These are phyloP conservation scores for Quadriops clusia DNA, from an alignment of 2,888 invertebrate genomes.

Conservation along the genomic window DNA sequence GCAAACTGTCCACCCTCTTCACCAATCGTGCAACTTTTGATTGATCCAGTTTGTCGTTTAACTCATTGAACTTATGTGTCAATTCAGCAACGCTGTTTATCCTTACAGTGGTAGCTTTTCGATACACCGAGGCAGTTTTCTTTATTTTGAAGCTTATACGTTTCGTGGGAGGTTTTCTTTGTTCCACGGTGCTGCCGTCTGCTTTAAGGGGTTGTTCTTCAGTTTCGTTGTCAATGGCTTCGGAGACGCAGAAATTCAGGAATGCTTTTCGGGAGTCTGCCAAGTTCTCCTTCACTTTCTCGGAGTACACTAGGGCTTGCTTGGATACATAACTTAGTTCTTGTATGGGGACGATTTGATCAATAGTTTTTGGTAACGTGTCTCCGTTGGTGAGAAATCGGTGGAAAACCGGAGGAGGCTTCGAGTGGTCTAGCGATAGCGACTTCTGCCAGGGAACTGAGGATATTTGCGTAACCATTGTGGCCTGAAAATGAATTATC, in stretches of 20 bases:
- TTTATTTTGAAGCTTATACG: constrained; percentile 52
- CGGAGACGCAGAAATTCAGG: constrained; percentile 17
- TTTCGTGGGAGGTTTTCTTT: constrained; percentile 35
- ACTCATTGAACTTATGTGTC: constrained; percentile 56
- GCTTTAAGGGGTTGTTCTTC: background rate
- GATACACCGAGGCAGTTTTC: constrained; percentile 37
- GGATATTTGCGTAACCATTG: constrained; percentile 19
- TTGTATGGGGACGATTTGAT: constrained; percentile 4
- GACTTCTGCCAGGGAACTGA: constrained; percentile 21
- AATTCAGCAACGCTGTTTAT: constrained; percentile 54
- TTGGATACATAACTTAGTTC: constrained; percentile 6
- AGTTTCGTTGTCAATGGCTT: constrained; percentile 3
- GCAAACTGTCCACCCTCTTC: constrained; percentile 35
- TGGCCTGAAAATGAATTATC: constrained; percentile 15
- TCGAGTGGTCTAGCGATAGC: constrained; percentile 16
- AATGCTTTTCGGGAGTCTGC: constrained; percentile 26
- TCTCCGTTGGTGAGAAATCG: constrained; percentile 1
- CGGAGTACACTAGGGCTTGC: constrained; percentile 13
- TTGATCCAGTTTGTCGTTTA: constrained; percentile 39
- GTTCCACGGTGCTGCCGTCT: constrained; percentile 12
- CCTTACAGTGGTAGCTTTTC: constrained; percentile 40
- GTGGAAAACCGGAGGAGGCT: constrained; percentile 6
- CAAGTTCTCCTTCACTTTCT: constrained; percentile 17
- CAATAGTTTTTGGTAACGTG: constrained; percentile 2
- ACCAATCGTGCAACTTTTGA: constrained; percentile 42